A percentile compares a stretch with the other conserved stretches of the same genome.
These are phyloP conservation scores for Glyptemys insculpta DNA, from an alignment of 2,797 vertebrate species.

Conservation along the genomic window DNA sequence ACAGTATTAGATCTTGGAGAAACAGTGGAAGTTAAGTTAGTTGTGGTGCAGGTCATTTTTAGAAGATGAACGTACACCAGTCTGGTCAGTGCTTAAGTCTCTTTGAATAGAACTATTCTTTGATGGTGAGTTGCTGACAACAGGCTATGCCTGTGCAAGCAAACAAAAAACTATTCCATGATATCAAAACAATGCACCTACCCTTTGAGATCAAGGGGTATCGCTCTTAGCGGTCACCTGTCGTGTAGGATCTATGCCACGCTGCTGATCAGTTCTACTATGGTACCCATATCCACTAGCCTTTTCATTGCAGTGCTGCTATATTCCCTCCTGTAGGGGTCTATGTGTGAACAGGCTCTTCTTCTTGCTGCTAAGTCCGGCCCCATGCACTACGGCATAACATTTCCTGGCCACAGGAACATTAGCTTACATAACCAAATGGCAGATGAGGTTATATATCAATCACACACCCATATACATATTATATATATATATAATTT, in stretches of 20 bases:
- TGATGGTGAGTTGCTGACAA: neutral
- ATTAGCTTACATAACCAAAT: neutral
- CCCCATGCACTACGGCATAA: neutral
- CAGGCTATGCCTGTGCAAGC: neutral
- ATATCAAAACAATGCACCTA: neutral
- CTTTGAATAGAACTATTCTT: neutral
- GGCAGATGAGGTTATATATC: conserved; percentile 11
- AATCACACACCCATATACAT: no score
- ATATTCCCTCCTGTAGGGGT: neutral
- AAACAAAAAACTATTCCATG: neutral
- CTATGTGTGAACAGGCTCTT: neutral
- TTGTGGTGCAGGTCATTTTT: neutral
- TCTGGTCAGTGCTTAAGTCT: neutral
- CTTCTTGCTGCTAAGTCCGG: neutral
- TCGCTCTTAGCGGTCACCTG: neutral
- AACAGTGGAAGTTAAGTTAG: rapidly evolving
- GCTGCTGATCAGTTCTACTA: neutral
- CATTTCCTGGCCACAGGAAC: conserved; percentile 23
- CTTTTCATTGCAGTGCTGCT: neutral
- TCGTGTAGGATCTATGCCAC: neutral
- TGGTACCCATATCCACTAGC: neutral
- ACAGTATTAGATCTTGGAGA: rapidly evolving
- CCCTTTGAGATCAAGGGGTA: neutral
- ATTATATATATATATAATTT: neutral
- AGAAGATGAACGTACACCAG: neutral